Base-by-base conservation (phyloP, 2,888 invertebrate genomes). In the Leptinotarsa rubiginosa region DNA sequence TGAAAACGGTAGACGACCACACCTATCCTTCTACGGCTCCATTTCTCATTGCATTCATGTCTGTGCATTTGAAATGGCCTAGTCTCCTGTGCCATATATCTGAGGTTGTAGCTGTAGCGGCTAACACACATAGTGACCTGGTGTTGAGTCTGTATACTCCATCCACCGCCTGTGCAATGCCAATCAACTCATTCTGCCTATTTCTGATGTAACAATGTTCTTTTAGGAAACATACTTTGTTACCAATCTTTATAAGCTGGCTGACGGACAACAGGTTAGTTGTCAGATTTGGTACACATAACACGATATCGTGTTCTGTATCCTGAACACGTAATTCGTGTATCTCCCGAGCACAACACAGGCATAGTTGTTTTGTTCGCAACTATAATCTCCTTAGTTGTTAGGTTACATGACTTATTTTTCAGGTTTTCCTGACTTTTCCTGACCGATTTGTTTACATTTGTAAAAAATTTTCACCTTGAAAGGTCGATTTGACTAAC, bases 271-370 rank as follows among this genome's bases (percentile, higher is more conserved):
- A n/a, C n/a, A n/a, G n/a, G n/a, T n/a, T n/a, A n/a, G n/a, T n/a
- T n/a, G n/a, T n/a, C n/a, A 83, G 41, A 20, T 78, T 69, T 64
- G 80, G 80, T 18, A 80, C 77, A 79, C 75, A 82, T 4, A 74
- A 65, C 64, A 20, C 54, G 18, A 81, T 69, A 50, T 77, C 69
- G 64, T 70, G 65, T 25, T 69, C 25, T 20, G 70, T 4, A 41
- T 75, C 56, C 1, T 62, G 25, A 25, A 70, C 64, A 18, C 70
- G 77, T 18, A n/a, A n/a, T n/a, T n/a, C n/a, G n/a, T n/a, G n/a
- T n/a, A n/a, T n/a, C n/a, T n/a, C n/a, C n/a, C n/a, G n/a, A n/a
- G n/a, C n/a, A n/a, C n/a, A n/a, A n/a, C n/a, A n/a, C n/a, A n/a
- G n/a, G n/a, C n/a, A n/a, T n/a, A n/a, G n/a, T n/a, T n/a, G n/a